Evolutionary conservation across 1,140 invertebrate genomes (phyloP), one percentile per base, ranked within the genome.

Genomic region (Ceratina japonica): DNA sequence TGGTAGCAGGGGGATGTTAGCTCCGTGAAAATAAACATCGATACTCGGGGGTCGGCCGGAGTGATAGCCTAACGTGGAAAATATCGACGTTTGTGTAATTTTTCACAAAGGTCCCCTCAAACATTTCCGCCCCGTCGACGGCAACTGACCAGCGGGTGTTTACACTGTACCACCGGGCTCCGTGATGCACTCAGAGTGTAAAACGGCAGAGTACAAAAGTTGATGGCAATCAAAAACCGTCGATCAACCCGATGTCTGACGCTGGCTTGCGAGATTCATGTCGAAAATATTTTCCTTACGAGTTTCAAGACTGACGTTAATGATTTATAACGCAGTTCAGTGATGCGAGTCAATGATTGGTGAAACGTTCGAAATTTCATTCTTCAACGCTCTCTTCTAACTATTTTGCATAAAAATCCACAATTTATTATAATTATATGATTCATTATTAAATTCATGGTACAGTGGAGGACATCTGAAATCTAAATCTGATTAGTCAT

Each of bases 231-330:
- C 83, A 76, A 71, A 82, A 75, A 73, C 71, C 61, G 69, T 64
- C 56, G 68, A 63, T 71, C 54, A 74, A 63, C 52, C 22, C 61
- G 27, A 52, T 10, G 27, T 31, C 27, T 71, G 75, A 7, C 24
- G 71, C 58, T 54, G 22, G 61, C 49, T 69, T 74, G 59, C 51
- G 49, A 76, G 64, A 86, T 83, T 66, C 72, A 72, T 58, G 59
- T 69, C 69, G 31, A 52, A 81, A 86, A 83, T 83, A 86, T 83
- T 86, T 83, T 83, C 27, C 27, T 31, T 31, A 31, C 27, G 27
- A 31, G 27, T 31, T 31, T 31, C 27, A 4, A 2, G 27, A 31
- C 27, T 4, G 27, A 31, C 27, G 27, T 2, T 31, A 1, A 31
- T 31, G 27, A 31, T 31, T 31, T 31, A 31, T 31, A 31, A 31